Evolutionary conservation across 2,797 vertebrate genomes (phyloP).

Genomic region (Chromis chromis): DNA sequence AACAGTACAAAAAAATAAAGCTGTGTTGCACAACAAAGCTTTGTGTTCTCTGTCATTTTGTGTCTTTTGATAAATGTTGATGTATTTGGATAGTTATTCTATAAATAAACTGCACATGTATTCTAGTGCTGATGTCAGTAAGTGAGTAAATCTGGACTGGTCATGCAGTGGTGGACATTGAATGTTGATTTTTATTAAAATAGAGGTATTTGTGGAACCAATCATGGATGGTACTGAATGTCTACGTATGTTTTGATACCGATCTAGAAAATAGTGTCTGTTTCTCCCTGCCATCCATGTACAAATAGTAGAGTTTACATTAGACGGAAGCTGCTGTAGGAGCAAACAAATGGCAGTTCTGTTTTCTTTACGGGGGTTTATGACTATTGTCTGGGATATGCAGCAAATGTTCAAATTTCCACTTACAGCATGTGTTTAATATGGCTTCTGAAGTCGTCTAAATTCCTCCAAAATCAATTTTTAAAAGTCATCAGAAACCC

Average conservation of each 20-base stretch:
- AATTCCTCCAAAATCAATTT: constrained; percentile 6
- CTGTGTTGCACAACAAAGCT: constrained; percentile 62
- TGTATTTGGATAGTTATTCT: constrained; percentile 2
- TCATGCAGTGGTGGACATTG: not conserved
- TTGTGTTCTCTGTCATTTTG: constrained; percentile 30
- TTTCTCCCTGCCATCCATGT: not conserved
- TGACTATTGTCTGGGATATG: not conserved
- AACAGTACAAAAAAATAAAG: constrained; percentile 73
- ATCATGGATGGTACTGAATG: no score
- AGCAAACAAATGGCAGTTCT: not conserved
- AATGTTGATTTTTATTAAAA: not conserved
- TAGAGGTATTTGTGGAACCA: not conserved
- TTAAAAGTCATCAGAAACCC: not conserved
- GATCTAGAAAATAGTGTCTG: not conserved
- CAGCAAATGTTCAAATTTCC: constrained; percentile 15
- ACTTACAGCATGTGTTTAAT: constrained; percentile 18
- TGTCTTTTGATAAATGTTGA: constrained; percentile 27
- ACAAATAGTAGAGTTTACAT: not conserved
- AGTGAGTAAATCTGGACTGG: not conserved
- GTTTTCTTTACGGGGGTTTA: no score
- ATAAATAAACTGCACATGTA: no score
- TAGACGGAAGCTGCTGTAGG: not conserved
- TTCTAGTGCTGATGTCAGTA: not conserved
- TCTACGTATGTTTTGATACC: no score
- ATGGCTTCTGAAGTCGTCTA: constrained; percentile 36